These are phyloP conservation scores for Tolypeutes matacus DNA, from an alignment of 2,797 vertebrate species.

Conservation along the genomic window DNA sequence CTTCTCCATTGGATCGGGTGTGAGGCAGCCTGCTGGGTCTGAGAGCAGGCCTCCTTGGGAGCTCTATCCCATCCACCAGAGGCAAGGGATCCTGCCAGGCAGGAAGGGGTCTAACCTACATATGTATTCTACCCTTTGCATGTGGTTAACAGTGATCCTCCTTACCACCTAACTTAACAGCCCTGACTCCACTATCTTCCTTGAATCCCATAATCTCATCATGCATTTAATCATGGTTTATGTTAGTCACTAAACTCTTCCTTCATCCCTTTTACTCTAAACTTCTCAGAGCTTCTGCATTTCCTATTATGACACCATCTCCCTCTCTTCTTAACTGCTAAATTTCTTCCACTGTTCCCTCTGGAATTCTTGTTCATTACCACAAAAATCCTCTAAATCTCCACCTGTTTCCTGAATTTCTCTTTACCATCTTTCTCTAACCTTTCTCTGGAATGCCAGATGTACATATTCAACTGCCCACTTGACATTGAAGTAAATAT, in stretches of 20 bases:
- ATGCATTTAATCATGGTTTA: not conserved
- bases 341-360: not conserved
- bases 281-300: not conserved
- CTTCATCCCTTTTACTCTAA: not conserved
- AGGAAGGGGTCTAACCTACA: not conserved
- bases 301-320: not conserved
- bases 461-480: too few relatives aligned
- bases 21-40: too few relatives aligned
- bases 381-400: too few relatives aligned
- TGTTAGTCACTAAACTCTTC: not conserved
- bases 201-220: not conserved
- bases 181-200: not conserved
- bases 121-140: not conserved
- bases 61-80: not conserved
- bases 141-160: not conserved
- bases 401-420: too few relatives aligned
- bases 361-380: too few relatives aligned
- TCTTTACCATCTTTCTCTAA: too few relatives aligned
- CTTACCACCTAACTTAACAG: not conserved
- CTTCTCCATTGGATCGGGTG: not conserved
- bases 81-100: not conserved
- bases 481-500: too few relatives aligned
- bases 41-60: not conserved
- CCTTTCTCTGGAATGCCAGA: too few relatives aligned
- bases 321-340: not conserved